Base-by-base conservation (phyloP, 2,888 invertebrate species). In the Cetonia aurata region DNA sequence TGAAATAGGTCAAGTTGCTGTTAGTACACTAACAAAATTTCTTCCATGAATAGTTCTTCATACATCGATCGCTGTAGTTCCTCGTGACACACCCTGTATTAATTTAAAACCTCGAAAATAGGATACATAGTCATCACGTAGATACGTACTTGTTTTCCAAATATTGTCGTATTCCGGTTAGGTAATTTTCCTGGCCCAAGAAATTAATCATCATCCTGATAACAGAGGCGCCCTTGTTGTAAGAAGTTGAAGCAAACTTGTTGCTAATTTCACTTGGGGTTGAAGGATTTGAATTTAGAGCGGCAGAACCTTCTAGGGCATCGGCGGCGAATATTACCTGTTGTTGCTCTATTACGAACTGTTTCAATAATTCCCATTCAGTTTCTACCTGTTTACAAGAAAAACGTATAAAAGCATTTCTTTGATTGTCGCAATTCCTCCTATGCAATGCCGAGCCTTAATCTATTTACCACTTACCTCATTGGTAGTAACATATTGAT, bases 301-400 rank as follows among this genome's bases (percentile, higher is more conserved):
- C 87, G 60, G 90, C 89, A 0, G 89, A 87, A 15, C 82, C 83
- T 25, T 83, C 80, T 0, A 86, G 83, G n/a, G 90, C 87, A 78
- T 93, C 94, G 72, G 81, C 81, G 0, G 84, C 83, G 68, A 93
- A 85, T 4, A 90, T 88, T 0, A 86, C 81, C 74, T 94, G 94
- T 0, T 93, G 76, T 79, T 92, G 91, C 69, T 91, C 90, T 0
- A 87, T 85, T 0, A 93, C 89, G 77, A 93, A 94, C 77, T 93
- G 92, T 6, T 89, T 87, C 25, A 87, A 88, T 70, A 93, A 80
- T 44, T 89, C 89, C 90, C 91, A 91, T 0, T 87, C 80, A 0
- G 83, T 83, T 76, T 90, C 88, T n/a, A 90, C 87, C 91, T 92
- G 67, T 19, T 46, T 15, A 10, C n/a, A 42, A 6, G 3, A 52